phyloP scores from a whole-genome alignment of 2,888 invertebrate species.

The Sinhomidia bicolor region DNA sequence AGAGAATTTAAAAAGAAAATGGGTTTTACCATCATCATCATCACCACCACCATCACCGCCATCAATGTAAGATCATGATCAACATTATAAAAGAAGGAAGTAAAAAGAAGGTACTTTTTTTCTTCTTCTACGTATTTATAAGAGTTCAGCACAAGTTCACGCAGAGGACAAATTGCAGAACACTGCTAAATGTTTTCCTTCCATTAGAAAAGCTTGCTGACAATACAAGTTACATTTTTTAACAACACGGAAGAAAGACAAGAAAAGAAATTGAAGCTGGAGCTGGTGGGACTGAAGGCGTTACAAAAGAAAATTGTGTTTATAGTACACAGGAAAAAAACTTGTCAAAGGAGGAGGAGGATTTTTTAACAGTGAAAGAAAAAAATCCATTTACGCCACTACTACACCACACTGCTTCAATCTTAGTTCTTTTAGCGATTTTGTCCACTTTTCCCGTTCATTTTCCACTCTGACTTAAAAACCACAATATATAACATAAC shows the following conservation, averaged over 20 bases:
- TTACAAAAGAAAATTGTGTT: neutral
- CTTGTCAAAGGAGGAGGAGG: constrained; percentile 29
- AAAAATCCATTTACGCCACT: constrained; percentile 31
- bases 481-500: constrained; percentile 8
- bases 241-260: constrained; percentile 28
- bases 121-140: no score
- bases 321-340: neutral
- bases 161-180: constrained; percentile 52
- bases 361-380: constrained; percentile 25
- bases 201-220: neutral
- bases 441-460: neutral
- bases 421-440: neutral
- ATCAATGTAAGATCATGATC: neutral
- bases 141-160: constrained; percentile 13
- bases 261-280: no score
- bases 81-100: neutral
- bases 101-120: constrained; percentile 9
- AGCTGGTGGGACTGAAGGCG: neutral
- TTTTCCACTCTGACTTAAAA: constrained; percentile 18
- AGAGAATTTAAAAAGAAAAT: neutral
- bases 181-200: neutral
- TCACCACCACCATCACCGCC: neutral
- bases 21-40: neutral
- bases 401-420: neutral
- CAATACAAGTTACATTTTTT: neutral